phyloP scores from a whole-genome alignment of 2,113 vertebrate genomes.

The Phalacrocorax brasilianus region DNA sequence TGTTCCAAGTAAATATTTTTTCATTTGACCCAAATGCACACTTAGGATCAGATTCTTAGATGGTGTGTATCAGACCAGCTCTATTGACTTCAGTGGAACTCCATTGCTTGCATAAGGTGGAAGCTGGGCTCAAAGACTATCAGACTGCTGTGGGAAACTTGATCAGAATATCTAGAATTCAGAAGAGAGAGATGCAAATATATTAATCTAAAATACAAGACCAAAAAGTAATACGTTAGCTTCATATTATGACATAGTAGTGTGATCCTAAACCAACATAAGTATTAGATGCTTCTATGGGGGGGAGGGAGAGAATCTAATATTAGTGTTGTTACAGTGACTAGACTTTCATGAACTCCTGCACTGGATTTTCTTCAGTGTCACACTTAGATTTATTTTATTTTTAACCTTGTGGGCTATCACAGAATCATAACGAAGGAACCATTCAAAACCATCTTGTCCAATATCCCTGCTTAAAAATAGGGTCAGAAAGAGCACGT shows the following conservation, averaged over 20 bases:
- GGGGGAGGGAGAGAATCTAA: fast-evolving
- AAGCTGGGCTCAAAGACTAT: background rate
- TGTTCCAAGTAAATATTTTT: background rate
- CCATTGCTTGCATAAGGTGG: background rate
- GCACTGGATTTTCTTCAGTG: background rate
- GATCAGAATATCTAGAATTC: background rate
- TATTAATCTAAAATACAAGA: background rate
- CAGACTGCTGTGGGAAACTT: background rate
- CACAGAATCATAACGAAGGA: background rate
- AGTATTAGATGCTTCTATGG: background rate
- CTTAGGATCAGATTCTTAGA: background rate
- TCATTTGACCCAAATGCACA: background rate
- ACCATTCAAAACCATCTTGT: background rate
- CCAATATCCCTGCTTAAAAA: background rate
- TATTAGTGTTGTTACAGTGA: too few species aligned
- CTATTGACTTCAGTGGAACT: background rate
- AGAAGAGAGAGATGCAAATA: background rate
- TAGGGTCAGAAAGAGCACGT: background rate
- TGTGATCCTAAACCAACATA: background rate
- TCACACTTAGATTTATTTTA: background rate
- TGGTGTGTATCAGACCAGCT: background rate
- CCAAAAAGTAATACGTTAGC: background rate
- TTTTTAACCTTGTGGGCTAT: background rate
- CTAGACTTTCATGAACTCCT: background rate
- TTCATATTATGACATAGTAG: background rate